phyloP scores from a whole-genome alignment of 2,888 invertebrate species.

The Polyommatus iphigenia region DNA sequence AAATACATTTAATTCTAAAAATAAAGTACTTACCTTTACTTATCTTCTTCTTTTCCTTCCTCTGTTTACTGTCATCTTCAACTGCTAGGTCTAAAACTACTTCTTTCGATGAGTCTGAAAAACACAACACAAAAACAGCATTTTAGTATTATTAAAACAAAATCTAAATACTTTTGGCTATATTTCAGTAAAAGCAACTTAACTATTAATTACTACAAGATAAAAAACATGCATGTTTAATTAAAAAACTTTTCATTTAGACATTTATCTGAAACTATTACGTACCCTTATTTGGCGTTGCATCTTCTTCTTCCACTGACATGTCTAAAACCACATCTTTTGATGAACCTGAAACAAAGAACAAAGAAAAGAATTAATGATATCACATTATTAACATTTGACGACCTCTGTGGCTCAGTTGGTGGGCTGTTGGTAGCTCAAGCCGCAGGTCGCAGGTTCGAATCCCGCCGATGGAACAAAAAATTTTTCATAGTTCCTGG shows the following conservation, averaged over 20 bases:
- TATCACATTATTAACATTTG: too few species aligned
- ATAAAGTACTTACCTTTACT: neutral
- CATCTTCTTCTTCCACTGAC: neutral
- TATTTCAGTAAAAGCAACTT: too few species aligned
- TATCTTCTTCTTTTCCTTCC: neutral
- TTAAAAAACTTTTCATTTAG: neutral
- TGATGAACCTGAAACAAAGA: neutral
- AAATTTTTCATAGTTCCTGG: too few species aligned
- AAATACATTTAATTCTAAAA: too few species aligned
- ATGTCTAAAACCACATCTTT: neutral
- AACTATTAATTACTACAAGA: neutral
- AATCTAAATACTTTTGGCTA: too few species aligned
- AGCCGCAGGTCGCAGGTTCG: too few species aligned
- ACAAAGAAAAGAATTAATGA: too few species aligned
- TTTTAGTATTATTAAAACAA: too few species aligned
- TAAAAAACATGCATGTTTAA: neutral
- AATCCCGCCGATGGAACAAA: too few species aligned
- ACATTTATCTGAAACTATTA: neutral
- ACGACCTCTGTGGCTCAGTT: too few species aligned
- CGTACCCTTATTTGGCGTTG: neutral
- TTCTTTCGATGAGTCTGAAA: neutral
- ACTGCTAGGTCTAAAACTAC: neutral
- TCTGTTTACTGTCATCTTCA: neutral
- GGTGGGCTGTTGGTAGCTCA: too few species aligned
- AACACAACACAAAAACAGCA: neutral